These are phyloP conservation scores for Macroteleia sp. DNA, from an alignment of 2,888 invertebrate genomes.

Conservation along the genomic window DNA sequence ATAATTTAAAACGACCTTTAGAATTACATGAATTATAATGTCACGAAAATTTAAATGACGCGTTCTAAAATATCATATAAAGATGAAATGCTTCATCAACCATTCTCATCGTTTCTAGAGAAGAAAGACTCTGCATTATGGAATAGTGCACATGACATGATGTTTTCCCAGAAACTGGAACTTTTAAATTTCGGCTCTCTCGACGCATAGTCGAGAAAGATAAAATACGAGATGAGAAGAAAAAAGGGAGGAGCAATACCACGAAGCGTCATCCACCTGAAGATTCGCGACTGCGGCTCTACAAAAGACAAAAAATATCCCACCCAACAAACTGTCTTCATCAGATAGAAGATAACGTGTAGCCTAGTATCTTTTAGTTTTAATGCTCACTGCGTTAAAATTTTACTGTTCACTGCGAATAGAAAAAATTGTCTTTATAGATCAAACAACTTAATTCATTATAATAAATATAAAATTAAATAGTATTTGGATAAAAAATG, in stretches of 20 bases:
- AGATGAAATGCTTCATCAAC: slow-evolving; percentile 22
- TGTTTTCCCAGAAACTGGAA: slow-evolving; percentile 53
- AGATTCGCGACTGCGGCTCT: slow-evolving; percentile 55
- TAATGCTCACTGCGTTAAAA: slow-evolving; percentile 38
- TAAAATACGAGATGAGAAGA: slow-evolving; percentile 52
- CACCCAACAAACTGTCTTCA: slow-evolving; percentile 32
- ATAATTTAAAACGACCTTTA: too few species aligned
- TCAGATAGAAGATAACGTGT: slow-evolving; percentile 56
- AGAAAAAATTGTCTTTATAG: background rate
- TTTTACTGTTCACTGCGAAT: too few species aligned
- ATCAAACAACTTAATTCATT: too few species aligned
- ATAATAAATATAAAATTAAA: too few species aligned
- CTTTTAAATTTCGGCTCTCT: slow-evolving; percentile 46
- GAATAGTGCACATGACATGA: slow-evolving; percentile 36
- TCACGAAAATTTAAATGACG: too few species aligned
- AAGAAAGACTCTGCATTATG: slow-evolving; percentile 29
- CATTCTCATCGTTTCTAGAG: background rate
- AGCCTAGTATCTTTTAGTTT: slow-evolving; percentile 38
- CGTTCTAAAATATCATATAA: background rate
- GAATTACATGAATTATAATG: background rate
- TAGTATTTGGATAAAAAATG: too few species aligned
- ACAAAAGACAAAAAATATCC: slow-evolving; percentile 53
- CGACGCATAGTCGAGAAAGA: slow-evolving; percentile 42
- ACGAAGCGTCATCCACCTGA: slow-evolving; percentile 59
- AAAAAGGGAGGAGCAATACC: slow-evolving; percentile 45